Evolutionary conservation across 2,113 vertebrate species (phyloP).

Genomic region (Aegotheles bennettii): DNA sequence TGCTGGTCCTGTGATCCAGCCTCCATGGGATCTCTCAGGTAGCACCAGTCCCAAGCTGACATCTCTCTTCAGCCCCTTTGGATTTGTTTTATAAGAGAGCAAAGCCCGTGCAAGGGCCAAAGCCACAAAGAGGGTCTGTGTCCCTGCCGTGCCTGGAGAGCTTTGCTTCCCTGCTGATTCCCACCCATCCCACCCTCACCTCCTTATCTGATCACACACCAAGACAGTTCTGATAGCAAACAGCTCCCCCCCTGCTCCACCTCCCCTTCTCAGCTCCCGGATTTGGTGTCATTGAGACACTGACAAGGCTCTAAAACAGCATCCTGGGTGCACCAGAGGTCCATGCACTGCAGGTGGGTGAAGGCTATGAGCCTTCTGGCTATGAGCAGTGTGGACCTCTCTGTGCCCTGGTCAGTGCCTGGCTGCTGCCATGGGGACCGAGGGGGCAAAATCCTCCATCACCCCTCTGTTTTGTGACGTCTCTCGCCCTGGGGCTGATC

Average conservation of each 20-base stretch:
- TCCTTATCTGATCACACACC: rapidly evolving
- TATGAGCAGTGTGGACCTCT: background rate
- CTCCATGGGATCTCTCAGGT: background rate
- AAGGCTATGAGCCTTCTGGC: no score
- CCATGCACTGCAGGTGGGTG: background rate
- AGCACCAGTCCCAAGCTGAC: background rate
- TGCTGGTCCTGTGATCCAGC: background rate
- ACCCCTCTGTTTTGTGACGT: background rate
- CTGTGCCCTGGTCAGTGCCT: background rate
- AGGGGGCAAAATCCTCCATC: background rate
- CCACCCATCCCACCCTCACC: background rate
- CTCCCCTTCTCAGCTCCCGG: background rate
- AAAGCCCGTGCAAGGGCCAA: background rate
- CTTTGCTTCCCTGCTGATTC: background rate
- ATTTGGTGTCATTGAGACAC: background rate
- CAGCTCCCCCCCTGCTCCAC: background rate
- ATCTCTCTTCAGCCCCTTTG: background rate
- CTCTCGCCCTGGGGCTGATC: background rate
- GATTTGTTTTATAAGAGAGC: background rate
- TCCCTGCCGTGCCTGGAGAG: background rate
- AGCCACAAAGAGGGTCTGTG: background rate
- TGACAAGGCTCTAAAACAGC: rapidly evolving
- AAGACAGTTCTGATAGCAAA: background rate
- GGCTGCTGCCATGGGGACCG: background rate
- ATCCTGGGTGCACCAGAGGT: rapidly evolving